Base-by-base conservation (phyloP, 2,797 vertebrate species). In the Eidolon dupreanum region DNA sequence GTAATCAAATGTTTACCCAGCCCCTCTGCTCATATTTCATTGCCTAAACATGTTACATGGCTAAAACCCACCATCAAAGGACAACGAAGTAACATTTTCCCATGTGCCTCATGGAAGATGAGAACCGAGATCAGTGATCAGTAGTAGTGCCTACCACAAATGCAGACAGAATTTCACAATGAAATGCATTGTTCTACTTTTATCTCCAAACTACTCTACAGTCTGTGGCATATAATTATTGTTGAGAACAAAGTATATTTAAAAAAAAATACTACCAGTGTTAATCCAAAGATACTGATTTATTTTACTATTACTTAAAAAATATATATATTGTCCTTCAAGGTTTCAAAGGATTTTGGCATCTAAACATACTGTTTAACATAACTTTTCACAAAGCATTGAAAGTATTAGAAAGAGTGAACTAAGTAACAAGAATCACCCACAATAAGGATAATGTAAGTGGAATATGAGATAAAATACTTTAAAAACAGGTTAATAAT, bases 401-500 rank as follows among this genome's bases (percentile, higher is more conserved):
- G 33, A 36, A 85, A 63, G 3, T 38, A 53, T 71, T 75, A 66
- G 63, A 33, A 51, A 87, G n/a, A 87, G 20, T 38, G 26, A 89
- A 46, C 4, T 11, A 61, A 83, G 8, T 57, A 86, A 93, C 16
- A 74, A 87, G 36, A 86, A 43, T 68, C 59, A 51, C 31, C 70
- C n/a, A 92, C 43, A 73, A 24, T 68, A 71, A 85, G 63, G 90
- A 85, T 38, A 86, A 51, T 9, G 26, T 86, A 73, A 77, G 33
- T 38, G 33, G 28, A 70, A 81, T 68, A 70, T 36, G 57, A 46
- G 33, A 82, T 46, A 10, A 82, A 94, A 85, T 78, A 61, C 26
- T 61, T 88, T 78, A 43, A 96, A 96, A 90, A 81, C 33, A 93
- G 43, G 71, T 79, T 88, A 49, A 73, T 73, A 12, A 19, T 82